Evolutionary conservation across 2,797 vertebrate species (phyloP), one percentile per base, ranked within the genome.

Genomic region (Cyclopterus lumpus): DNA sequence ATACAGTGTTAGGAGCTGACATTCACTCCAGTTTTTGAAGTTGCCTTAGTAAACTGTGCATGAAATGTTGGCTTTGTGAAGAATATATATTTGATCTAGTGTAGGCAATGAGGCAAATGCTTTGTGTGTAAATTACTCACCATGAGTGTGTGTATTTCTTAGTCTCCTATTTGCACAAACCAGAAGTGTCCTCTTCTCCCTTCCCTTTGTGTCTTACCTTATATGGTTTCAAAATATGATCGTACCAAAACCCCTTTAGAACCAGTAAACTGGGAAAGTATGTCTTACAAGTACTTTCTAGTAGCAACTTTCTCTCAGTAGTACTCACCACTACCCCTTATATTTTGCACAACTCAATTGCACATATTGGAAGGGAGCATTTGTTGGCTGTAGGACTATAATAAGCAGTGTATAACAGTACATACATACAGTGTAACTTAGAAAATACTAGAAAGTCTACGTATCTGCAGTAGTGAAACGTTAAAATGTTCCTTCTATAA

Each of bases 31-130:
- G 74, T 86, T 75, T 66, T 86, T 89, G 79, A 89, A 88, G 89
- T 90, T 93, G 92, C 91, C 91, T 93, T 92, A 92, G 91, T 89
- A 83, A 89, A 86, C 65, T 75, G 82, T 91, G 92, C 87, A 92
- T 93, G 91, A 86, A 80, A 57, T 81, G 64, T 88, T 77, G 81
- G 75, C 82, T 89, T 53, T 88, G 89, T 92, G 83, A 80, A 87
- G 66, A 90, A 66, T 84, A 75, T 84, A 73, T 85, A 81, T 83
- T 79, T 88, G 82, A 82, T 84, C 81, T 86, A 58, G 85, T 86
- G 84, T 85, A 79, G 83, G 84, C 68, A 57, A 34, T 48, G 80
- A 85, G 66, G 71, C 71, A 42, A 83, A 84, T 79, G 62, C 80
- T 87, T 81, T 82, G 77, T 88, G 81, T 88, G 80, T 87, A 83